Base-by-base conservation (phyloP, 2,888 invertebrate species). In the Morpho deidamia region DNA sequence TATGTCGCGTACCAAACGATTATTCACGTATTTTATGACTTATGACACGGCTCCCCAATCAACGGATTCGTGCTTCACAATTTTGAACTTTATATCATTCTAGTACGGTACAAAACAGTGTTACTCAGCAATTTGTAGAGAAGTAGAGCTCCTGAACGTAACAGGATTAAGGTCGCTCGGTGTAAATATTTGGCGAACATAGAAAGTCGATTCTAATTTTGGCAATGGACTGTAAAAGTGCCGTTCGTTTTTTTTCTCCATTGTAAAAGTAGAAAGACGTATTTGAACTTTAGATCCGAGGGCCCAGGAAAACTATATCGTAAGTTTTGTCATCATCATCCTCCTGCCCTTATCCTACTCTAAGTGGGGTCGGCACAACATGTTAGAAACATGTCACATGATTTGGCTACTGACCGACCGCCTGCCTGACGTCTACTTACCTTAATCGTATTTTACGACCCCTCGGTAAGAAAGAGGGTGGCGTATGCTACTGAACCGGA, bases 1-100 rank as follows among this genome's bases (percentile, higher is more conserved):
- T 65, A 60, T 66, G 66, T 45, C 49, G 53, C 52, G 43, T 32
- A 45, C 53, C 57, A 52, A 52, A 53, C 49, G 51, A 72, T 78
- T 60, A 64, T 61, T 62, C 63, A 59, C 49, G 52, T 60, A 59
- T 62, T 67, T 67, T 66, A 67, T 53, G 71, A 60, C 63, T 62
- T 61, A 59, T 61, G 63, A 61, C 60, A 67, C 60, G 63, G 43
- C 11, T 43, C 34, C 51, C 46, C 42, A 45, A 53, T 51, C 51
- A 45, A 51, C 40, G 33, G 42, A 46, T 44, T 48, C 38, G 11
- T 11, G 38, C 12, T 23, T 44, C 4, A 35, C 51, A 49, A 61
- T 43, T 55, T 39, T 59, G 34, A 48, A 10, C 52, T 40, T 14
- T 55, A 45, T 44, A 10, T 9, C 49, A 14, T 49, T 32, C n/a